phyloP scores from a whole-genome alignment of 2,888 invertebrate genomes.

The Parnassius glacialis region DNA sequence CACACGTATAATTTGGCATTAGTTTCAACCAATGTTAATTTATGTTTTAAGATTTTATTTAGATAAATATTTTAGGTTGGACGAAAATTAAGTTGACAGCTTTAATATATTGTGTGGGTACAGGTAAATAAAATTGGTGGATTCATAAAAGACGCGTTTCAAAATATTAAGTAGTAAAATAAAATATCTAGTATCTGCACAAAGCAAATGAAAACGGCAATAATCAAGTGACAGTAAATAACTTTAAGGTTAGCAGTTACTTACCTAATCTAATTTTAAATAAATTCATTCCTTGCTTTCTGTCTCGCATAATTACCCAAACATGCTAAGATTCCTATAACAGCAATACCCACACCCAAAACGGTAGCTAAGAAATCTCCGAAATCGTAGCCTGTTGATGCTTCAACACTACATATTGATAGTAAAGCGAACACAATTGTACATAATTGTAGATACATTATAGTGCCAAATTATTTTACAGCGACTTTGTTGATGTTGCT shows the following conservation, averaged over 20 bases:
- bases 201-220: no score
- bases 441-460: conserved; percentile 64
- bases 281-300: conserved; percentile 77
- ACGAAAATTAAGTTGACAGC: no score
- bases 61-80: no score
- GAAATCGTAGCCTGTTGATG: conserved; percentile 82
- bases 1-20: background rate
- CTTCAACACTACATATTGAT: conserved; percentile 68
- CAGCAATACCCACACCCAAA: conserved; percentile 81
- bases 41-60: no score
- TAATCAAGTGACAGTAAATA: background rate
- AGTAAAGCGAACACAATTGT: conserved; percentile 58
- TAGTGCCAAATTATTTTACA: conserved; percentile 22
- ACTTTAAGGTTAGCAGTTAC: conserved; percentile 29
- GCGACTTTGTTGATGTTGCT: no score
- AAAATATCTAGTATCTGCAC: no score
- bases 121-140: no score
- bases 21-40: no score
- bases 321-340: conserved; percentile 83
- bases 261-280: conserved; percentile 51
- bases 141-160: no score
- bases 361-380: conserved; percentile 85
- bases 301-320: conserved; percentile 85
- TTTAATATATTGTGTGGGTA: no score
- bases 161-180: no score